Percentiles rank a stretch among this genome's conserved stretches.
phyloP scores from a whole-genome alignment of 1,140 invertebrate species.

The Triops longicaudatus region DNA sequence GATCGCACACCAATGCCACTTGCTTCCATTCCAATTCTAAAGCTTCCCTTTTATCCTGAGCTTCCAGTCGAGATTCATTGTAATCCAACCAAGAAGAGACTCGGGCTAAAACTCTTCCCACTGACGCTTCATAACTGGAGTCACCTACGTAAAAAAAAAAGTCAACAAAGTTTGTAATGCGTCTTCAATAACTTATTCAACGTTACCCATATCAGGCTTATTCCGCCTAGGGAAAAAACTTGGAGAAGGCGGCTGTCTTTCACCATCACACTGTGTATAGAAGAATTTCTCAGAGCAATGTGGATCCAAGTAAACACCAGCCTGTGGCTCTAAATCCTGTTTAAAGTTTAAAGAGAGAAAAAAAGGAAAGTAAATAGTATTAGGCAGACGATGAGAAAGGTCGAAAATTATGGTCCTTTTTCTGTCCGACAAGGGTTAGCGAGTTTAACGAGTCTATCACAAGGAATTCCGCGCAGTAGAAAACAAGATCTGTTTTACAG shows the following conservation, averaged over 20 bases:
- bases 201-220: conserved; percentile 9
- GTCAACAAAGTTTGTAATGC: not conserved
- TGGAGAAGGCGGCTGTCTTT: conserved; percentile 22
- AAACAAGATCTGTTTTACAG: not conserved
- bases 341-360: not conserved
- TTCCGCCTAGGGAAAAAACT: conserved; percentile 8
- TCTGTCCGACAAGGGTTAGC: not conserved
- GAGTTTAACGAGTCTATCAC: not conserved
- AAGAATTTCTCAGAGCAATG: conserved; percentile 23
- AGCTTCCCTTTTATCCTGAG: conserved; percentile 56
- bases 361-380: not conserved
- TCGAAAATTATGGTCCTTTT: not conserved
- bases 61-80: conserved; percentile 55
- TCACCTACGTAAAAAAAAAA: conserved; percentile 35
- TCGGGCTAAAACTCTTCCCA: conserved; percentile 43
- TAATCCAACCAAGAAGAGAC: conserved; percentile 61
- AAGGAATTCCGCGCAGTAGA: not conserved
- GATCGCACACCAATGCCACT: conserved; percentile 51
- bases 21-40: conserved; percentile 68
- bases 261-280: conserved; percentile 1
- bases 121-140: not conserved
- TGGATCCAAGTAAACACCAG: conserved; percentile 26
- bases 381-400: not conserved
- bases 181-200: not conserved
- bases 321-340: conserved; percentile 22